A percentile compares a stretch with the other conserved stretches of the same genome.
Evolutionary conservation across 2,113 vertebrate genomes (phyloP).

Genomic region (Beaufortia kweichowensis): DNA sequence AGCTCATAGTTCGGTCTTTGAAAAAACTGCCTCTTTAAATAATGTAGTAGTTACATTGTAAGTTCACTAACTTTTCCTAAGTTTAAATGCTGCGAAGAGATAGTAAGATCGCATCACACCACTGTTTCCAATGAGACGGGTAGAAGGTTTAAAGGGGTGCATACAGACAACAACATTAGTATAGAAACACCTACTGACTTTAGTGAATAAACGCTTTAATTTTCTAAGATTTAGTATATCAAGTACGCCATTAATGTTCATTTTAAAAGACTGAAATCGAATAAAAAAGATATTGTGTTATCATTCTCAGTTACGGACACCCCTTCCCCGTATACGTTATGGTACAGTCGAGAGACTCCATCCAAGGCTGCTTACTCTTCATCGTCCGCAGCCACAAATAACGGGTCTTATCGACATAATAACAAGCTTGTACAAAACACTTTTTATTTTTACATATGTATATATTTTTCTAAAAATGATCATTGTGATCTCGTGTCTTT

Average conservation of each 20-base stretch:
- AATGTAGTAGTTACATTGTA: background rate
- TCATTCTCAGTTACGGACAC: background rate
- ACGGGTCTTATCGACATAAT: constrained; percentile 43
- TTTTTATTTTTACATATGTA: background rate
- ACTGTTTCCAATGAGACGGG: constrained; percentile 29
- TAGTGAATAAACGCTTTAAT: background rate
- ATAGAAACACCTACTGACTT: background rate
- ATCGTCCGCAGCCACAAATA: constrained; percentile 47
- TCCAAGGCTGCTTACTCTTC: background rate
- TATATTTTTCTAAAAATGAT: background rate
- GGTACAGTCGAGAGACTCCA: constrained; percentile 61
- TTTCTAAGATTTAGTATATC: background rate
- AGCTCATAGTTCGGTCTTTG: background rate
- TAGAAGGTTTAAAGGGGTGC: background rate
- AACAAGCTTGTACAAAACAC: constrained; percentile 4
- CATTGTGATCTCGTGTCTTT: too few species aligned
- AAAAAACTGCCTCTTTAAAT: background rate
- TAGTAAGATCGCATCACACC: background rate
- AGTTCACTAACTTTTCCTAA: background rate
- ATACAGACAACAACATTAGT: background rate
- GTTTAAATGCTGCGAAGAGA: constrained; percentile 20
- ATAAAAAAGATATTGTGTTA: too few species aligned
- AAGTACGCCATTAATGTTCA: background rate
- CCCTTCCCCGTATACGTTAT: constrained; percentile 62
- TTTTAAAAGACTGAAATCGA: background rate